These are phyloP conservation scores for Siderastrea radians DNA, from an alignment of 92 coral and sea anemone species.

Conservation along the genomic window DNA sequence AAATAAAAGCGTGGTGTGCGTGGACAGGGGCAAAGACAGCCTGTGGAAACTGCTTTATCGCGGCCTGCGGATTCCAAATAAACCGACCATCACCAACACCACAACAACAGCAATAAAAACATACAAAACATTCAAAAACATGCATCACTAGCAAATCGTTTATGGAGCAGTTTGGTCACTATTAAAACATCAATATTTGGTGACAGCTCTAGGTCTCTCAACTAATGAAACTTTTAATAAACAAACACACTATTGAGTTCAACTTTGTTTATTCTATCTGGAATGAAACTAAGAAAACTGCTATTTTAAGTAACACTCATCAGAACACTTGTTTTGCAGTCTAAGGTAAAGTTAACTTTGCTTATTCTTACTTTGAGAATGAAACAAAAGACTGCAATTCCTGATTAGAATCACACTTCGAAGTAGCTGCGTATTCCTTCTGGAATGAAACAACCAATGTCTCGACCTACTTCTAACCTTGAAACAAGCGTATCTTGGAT, in stretches of 20 bases:
- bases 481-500: background rate
- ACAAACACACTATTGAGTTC: background rate
- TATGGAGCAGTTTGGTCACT: too few relatives aligned
- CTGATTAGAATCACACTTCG: background rate
- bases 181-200: too few relatives aligned
- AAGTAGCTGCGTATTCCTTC: background rate
- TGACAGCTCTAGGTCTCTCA: too few relatives aligned
- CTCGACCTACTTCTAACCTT: background rate
- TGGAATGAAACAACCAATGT: background rate
- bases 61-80: too few relatives aligned
- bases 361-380: background rate
- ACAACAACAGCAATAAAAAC: too few relatives aligned
- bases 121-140: too few relatives aligned
- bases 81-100: too few relatives aligned
- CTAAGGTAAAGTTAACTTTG: background rate
- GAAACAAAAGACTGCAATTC: background rate
- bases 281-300: slow-evolving; percentile 3
- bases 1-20: too few relatives aligned
- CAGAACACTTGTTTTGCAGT: background rate
- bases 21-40: too few relatives aligned
- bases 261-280: slow-evolving; percentile 27
- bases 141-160: too few relatives aligned
- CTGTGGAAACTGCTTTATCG: too few relatives aligned
- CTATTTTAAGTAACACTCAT: background rate
- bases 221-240: too few relatives aligned